Percentiles rank a stretch among this genome's conserved stretches.
phyloP scores from a whole-genome alignment of 2,888 invertebrate genomes.

The Apodemia mormo region DNA sequence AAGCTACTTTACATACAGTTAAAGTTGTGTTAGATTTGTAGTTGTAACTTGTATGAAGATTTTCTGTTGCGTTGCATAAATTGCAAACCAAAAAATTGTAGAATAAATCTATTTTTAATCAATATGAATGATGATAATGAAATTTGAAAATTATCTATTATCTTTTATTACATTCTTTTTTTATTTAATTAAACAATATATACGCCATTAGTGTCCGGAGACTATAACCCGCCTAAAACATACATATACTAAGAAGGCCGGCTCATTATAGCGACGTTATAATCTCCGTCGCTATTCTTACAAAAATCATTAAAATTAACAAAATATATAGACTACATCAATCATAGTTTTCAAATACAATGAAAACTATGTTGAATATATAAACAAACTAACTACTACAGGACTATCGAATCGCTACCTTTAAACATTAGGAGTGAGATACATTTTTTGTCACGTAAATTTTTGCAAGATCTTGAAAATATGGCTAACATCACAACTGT shows the following conservation, averaged over 20 bases:
- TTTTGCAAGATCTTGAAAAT: neutral
- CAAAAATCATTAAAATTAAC: slow-evolving; percentile 35
- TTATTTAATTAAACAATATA: neutral
- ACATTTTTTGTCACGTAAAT: neutral
- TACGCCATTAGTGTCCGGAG: neutral
- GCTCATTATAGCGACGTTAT: neutral
- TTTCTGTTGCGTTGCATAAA: no score
- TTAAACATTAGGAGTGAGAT: neutral
- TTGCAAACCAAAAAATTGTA: no score
- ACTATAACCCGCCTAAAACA: neutral
- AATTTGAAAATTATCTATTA: no score
- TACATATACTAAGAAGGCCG: slow-evolving; percentile 7
- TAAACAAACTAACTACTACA: slow-evolving; percentile 38
- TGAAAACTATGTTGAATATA: slow-evolving; percentile 67
- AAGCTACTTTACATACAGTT: no score
- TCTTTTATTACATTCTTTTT: neutral
- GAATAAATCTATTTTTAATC: no score
- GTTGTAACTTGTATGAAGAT: no score
- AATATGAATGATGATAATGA: no score
- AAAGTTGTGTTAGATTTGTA: no score
- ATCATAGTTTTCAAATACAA: slow-evolving; percentile 62
- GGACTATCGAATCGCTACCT: slow-evolving; percentile 33
- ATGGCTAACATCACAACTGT: no score
- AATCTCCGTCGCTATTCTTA: slow-evolving; percentile 15
- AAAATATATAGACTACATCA: slow-evolving; percentile 49